phyloP scores from a whole-genome alignment of 2,797 vertebrate genomes.

The Squalus acanthias region DNA sequence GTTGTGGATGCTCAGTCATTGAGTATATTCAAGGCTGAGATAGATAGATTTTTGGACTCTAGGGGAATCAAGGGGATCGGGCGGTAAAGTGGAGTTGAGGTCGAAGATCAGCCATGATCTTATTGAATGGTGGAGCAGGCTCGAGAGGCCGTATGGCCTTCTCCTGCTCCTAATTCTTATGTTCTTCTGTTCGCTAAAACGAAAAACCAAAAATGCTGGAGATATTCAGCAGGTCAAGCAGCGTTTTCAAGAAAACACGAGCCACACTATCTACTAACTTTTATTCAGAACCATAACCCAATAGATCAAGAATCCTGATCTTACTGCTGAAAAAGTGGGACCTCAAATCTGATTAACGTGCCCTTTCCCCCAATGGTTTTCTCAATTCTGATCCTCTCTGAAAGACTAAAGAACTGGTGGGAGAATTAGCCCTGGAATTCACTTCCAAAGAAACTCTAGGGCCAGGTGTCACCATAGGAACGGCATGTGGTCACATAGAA shows the following conservation, averaged over 20 bases:
- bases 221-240: neutral
- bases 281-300: neutral
- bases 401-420: neutral
- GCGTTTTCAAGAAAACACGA: neutral
- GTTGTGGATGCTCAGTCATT: too few relatives aligned
- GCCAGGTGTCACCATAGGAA: neutral
- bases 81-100: too few relatives aligned
- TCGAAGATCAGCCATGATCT: too few relatives aligned
- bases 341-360: neutral
- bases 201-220: neutral
- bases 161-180: too few relatives aligned
- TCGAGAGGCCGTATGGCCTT: too few relatives aligned
- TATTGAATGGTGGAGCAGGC: too few relatives aligned
- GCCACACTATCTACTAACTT: neutral
- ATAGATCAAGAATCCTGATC: neutral
- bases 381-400: neutral
- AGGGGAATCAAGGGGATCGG: too few relatives aligned
- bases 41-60: too few relatives aligned
- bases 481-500: neutral
- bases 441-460: neutral
- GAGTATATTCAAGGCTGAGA: too few relatives aligned
- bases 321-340: neutral
- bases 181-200: neutral
- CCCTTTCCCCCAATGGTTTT: neutral
- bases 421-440: neutral